Evolutionary conservation across 2,888 invertebrate species (phyloP).

Genomic region (Nycteola revayana): DNA sequence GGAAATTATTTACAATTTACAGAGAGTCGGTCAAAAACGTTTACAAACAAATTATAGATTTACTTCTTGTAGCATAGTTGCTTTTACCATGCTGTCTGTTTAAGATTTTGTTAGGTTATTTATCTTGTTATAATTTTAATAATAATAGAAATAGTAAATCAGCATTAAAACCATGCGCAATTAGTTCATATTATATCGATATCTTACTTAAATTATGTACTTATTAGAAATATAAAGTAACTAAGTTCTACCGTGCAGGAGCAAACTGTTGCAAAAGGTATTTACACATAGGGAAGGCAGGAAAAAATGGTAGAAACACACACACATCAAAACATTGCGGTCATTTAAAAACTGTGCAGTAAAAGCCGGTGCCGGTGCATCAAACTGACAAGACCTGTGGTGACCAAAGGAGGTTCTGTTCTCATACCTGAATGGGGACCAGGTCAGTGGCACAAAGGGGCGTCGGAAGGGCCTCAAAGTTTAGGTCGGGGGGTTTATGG

Average conservation of each 20-base stretch:
- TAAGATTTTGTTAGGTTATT: slow-evolving; percentile 31
- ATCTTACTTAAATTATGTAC: slow-evolving; percentile 1
- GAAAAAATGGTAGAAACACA: slow-evolving; percentile 37
- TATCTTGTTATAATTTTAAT: slow-evolving; percentile 7
- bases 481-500: slow-evolving; percentile 81
- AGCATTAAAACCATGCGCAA: slow-evolving; percentile 35
- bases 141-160: slow-evolving; percentile 18
- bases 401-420: slow-evolving; percentile 55
- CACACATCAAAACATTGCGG: slow-evolving; percentile 51
- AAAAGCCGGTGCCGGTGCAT: slow-evolving; percentile 73
- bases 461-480: slow-evolving; percentile 75
- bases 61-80: slow-evolving; percentile 4
- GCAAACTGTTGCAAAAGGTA: slow-evolving; percentile 13
- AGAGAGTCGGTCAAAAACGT: slow-evolving; percentile 26
- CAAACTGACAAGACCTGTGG: slow-evolving; percentile 57
- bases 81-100: slow-evolving; percentile 35
- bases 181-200: slow-evolving; percentile 21
- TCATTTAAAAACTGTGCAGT: slow-evolving; percentile 61
- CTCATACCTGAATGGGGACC: slow-evolving; percentile 80
- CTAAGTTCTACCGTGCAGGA: slow-evolving; percentile 64
- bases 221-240: background rate
- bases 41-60: slow-evolving; percentile 16
- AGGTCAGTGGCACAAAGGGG: slow-evolving; percentile 77
- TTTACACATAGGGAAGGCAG: slow-evolving; percentile 4
- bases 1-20: slow-evolving; percentile 22